A percentile compares a stretch with the other conserved stretches of the same genome.
Evolutionary conservation across 2,888 invertebrate genomes (phyloP).

Genomic region (Calameuta pallipes): DNA sequence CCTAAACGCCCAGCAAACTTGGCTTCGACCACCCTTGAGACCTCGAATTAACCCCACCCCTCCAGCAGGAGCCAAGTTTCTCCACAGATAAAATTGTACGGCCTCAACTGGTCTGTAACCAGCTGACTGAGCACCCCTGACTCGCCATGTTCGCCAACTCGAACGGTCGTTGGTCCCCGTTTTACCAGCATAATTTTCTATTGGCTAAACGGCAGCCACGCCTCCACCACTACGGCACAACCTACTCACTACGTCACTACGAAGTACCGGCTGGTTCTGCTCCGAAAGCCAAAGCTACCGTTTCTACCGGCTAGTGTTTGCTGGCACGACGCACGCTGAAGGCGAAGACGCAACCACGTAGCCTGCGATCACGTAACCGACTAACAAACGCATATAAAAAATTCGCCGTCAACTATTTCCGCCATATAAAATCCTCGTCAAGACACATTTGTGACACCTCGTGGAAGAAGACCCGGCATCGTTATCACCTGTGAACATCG

Average conservation of each 20-base stretch:
- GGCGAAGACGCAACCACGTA: slow-evolving; percentile 19
- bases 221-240: slow-evolving; percentile 37
- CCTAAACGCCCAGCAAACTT: slow-evolving; percentile 29
- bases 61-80: neutral
- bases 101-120: neutral
- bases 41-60: slow-evolving; percentile 34
- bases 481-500: neutral
- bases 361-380: neutral
- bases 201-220: slow-evolving; percentile 47
- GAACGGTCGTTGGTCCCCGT: slow-evolving; percentile 42
- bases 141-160: slow-evolving; percentile 59
- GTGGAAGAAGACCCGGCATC: neutral
- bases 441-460: neutral
- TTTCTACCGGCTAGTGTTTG: slow-evolving; percentile 55
- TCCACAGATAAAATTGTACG: neutral
- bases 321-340: slow-evolving; percentile 57
- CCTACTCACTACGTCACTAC: slow-evolving; percentile 16
- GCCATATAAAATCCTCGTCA: neutral
- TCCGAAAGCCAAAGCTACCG: neutral
- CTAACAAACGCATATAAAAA: neutral
- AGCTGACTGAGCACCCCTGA: slow-evolving; percentile 56
- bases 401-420: neutral
- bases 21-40: slow-evolving; percentile 23
- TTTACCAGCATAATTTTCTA: slow-evolving; percentile 26
- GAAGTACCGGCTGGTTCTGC: neutral